Evolutionary conservation across 2,888 invertebrate species (phyloP).

Genomic region (Strigamia maritima): DNA sequence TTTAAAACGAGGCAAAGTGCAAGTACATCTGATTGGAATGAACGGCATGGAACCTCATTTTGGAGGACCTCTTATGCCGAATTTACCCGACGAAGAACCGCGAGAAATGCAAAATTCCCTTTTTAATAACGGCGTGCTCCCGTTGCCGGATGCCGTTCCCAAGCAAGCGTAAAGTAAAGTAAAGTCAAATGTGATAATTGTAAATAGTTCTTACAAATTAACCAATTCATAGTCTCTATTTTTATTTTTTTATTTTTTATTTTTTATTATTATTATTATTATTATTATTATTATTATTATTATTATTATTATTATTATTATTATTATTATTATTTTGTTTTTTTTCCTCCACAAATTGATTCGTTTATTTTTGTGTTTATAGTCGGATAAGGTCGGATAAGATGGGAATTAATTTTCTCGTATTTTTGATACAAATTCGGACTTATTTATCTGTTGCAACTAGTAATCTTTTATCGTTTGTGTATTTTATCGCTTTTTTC

Average conservation of each 20-base stretch:
- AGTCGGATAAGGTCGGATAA: too few relatives aligned
- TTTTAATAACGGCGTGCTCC: neutral
- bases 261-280: too few relatives aligned
- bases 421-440: too few relatives aligned
- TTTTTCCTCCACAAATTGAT: neutral
- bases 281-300: too few relatives aligned
- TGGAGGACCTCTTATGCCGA: constrained; percentile 26
- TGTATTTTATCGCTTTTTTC: neutral
- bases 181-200: neutral
- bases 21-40: neutral
- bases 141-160: neutral
- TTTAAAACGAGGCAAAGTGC: constrained; percentile 13
- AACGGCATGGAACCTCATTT: constrained; percentile 18
- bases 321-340: neutral
- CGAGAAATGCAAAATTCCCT: neutral
- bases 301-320: too few relatives aligned
- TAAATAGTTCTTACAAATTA: neutral
- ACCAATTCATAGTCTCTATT: too few relatives aligned
- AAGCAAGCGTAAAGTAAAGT: neutral
- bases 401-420: too few relatives aligned
- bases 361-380: too few relatives aligned
- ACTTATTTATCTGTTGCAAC: too few relatives aligned
- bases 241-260: too few relatives aligned
- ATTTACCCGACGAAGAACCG: constrained; percentile 20
- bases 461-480: neutral